Percentiles rank a stretch among this genome's conserved stretches.
Evolutionary conservation across 2,888 invertebrate genomes (phyloP).

Genomic region (Crepidodera aurea): DNA sequence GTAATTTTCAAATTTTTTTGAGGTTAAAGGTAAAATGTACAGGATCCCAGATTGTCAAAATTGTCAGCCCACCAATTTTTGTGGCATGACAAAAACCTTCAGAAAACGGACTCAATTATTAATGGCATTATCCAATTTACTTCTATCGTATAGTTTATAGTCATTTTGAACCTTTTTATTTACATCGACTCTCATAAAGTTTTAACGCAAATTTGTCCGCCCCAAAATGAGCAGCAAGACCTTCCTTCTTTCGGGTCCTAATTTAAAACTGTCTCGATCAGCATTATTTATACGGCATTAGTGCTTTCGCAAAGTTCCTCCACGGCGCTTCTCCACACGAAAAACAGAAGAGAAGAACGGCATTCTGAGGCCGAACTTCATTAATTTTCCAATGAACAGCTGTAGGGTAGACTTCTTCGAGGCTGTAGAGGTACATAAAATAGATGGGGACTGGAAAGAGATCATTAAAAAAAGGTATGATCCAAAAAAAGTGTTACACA

Average conservation of each 20-base stretch:
- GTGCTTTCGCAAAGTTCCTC: constrained; percentile 42
- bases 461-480: too few relatives aligned
- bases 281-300: constrained; percentile 52
- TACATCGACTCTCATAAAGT: constrained; percentile 21
- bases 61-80: too few relatives aligned
- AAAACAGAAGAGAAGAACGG: constrained; percentile 43
- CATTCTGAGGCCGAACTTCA: constrained; percentile 44
- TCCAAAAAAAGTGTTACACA: too few relatives aligned
- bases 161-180: not conserved
- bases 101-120: too few relatives aligned
- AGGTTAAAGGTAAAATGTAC: too few relatives aligned
- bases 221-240: constrained; percentile 30
- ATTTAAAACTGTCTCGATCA: constrained; percentile 50
- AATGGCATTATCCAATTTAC: too few relatives aligned
- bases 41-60: too few relatives aligned
- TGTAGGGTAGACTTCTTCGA: constrained; percentile 38
- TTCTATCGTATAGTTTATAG: not conserved
- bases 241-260: constrained; percentile 26
- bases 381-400: constrained; percentile 52
- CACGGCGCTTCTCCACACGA: constrained; percentile 43
- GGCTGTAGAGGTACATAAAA: constrained; percentile 19
- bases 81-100: too few relatives aligned
- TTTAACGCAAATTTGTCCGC: constrained; percentile 31
- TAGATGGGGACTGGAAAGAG: not conserved
- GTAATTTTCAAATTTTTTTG: too few relatives aligned